Evolutionary conservation across 2,888 invertebrate species (phyloP).

Genomic region (Mythimna lalbum): DNA sequence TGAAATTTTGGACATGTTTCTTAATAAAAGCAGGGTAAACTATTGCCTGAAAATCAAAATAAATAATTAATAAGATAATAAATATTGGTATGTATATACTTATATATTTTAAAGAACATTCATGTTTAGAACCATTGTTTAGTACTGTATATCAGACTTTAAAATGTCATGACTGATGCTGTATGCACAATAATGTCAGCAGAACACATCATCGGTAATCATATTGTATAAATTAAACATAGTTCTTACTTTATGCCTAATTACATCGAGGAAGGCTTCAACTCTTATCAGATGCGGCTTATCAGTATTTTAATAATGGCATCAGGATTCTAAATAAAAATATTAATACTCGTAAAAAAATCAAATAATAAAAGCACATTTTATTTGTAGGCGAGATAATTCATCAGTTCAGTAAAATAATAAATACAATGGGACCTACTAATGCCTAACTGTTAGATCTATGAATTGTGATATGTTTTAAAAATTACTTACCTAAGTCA

Average conservation of each 20-base stretch:
- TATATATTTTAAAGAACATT: slow-evolving; percentile 54
- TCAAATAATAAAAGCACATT: slow-evolving; percentile 22
- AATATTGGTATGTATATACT: slow-evolving; percentile 69
- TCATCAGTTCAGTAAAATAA: slow-evolving; percentile 72
- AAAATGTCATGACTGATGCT: slow-evolving; percentile 46
- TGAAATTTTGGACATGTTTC: slow-evolving; percentile 81
- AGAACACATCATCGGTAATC: slow-evolving; percentile 27
- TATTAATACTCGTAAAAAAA: neutral
- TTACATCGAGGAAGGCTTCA: slow-evolving; percentile 46
- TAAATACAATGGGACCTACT: slow-evolving; percentile 82
- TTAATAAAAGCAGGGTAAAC: slow-evolving; percentile 87
- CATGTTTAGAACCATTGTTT: slow-evolving; percentile 49
- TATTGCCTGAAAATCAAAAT: slow-evolving; percentile 84
- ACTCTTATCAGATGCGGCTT: slow-evolving; percentile 20
- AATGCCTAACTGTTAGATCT: slow-evolving; percentile 81
- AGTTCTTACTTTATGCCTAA: slow-evolving; percentile 17
- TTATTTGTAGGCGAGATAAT: slow-evolving; percentile 56
- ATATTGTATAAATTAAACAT: slow-evolving; percentile 16
- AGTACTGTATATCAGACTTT: slow-evolving; percentile 42
- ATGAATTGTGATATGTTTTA: slow-evolving; percentile 77
- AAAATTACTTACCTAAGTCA: slow-evolving; percentile 71
- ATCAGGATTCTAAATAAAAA: slow-evolving; percentile 19
- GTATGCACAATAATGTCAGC: slow-evolving; percentile 28
- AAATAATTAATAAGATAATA: slow-evolving; percentile 76
- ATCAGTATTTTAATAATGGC: slow-evolving; percentile 24